Evolutionary conservation across 35 echinoderm and acorn worm species (phyloP), one percentile per base, ranked within the genome.

Genomic region (Diadema setosum): DNA sequence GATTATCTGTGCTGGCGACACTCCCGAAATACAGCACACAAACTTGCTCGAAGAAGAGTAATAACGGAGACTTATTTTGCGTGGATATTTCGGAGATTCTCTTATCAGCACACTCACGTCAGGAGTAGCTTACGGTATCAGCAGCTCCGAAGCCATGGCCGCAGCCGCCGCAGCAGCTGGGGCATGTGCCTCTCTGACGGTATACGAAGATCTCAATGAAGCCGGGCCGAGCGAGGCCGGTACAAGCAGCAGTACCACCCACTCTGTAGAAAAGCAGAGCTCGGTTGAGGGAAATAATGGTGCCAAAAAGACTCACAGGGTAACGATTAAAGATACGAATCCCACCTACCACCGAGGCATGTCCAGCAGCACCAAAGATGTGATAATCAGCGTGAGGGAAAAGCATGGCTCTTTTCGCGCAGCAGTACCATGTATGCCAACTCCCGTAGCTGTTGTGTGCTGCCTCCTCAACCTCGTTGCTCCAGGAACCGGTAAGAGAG

Each of bases 381-480:
- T 94, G 5, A 96, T 97, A 48, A 97, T 97, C 27, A 89, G 91
- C 43, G 91, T 97, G 2, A 86, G 81, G 49, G 91, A 90, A 52
- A 97, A 97, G 81, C 95, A 97, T 21, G 89, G 95, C n/a, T 83
- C 95, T 2, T 93, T 97, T 46, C 61, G 95, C 23, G 48, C 60
- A 6, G 92, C 95, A 31, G 91, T 97, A 35, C 95, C 95, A 30
- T 97, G 95, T 70, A 97, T 97, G 95, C 95, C 95, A 1, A 73
- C 87, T 31, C 91, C 95, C 56, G 18, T 97, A 30, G 91, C 95
- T 52, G 60, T 93, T 35, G 21, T 93, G 3, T 97, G 91, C 78
- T 93, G 91, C 63, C 34, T 93, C 27, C 73, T 93, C 4, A 97
- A 93, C 69, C 90, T 97, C 31, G 65, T 93, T 45, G 63, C 60